Percentiles rank a stretch among this genome's conserved stretches.
phyloP scores from a whole-genome alignment of 2,113 vertebrate genomes.

The Melanostigma gelatinosum region DNA sequence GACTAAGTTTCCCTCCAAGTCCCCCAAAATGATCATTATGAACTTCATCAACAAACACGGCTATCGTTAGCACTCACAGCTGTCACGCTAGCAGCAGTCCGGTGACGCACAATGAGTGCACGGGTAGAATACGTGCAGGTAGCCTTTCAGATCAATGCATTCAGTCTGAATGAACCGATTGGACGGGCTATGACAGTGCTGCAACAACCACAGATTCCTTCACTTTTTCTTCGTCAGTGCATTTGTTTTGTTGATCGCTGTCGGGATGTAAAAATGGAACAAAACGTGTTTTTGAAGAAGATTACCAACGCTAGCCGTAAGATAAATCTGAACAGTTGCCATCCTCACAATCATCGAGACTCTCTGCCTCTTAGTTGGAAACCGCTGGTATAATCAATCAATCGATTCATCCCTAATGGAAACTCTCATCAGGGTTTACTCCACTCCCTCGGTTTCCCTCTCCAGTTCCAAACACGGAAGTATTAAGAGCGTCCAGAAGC shows the following conservation, averaged over 20 bases:
- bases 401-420: background rate
- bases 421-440: background rate
- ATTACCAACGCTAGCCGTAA: background rate
- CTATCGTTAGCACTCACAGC: too few relatives aligned
- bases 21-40: too few relatives aligned
- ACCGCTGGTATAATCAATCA: background rate
- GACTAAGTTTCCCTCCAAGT: too few relatives aligned
- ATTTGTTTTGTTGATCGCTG: background rate
- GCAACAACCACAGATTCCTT: too few relatives aligned
- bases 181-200: too few relatives aligned
- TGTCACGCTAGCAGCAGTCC: too few relatives aligned
- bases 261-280: too few relatives aligned
- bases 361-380: background rate
- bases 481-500: background rate
- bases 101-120: too few relatives aligned
- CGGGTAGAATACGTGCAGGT: too few relatives aligned
- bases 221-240: background rate
- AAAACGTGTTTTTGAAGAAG: background rate
- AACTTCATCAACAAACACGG: too few relatives aligned
- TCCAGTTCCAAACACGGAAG: constrained; percentile 3
- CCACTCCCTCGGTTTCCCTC: background rate
- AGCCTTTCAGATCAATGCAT: too few relatives aligned
- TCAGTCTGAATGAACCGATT: too few relatives aligned
- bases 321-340: background rate
- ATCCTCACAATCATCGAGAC: background rate